Percentiles rank a stretch among this genome's conserved stretches.
phyloP scores from a whole-genome alignment of 2,113 vertebrate genomes.

The Zosterops hypoxanthus region DNA sequence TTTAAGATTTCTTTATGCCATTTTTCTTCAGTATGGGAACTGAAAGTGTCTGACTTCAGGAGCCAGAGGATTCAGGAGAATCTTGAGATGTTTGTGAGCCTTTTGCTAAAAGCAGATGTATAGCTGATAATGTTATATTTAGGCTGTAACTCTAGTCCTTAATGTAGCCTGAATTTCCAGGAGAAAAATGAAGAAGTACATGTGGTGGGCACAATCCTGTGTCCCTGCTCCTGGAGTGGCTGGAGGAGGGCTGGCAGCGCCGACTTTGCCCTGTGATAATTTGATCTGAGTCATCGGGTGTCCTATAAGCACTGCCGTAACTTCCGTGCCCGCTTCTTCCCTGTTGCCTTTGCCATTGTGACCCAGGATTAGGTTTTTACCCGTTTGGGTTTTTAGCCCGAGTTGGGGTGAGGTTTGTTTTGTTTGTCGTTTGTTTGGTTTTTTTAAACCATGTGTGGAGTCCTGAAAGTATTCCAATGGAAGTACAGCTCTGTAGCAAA shows the following conservation, averaged over 20 bases:
- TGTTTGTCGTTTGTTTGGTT: not conserved
- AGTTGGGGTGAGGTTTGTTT: not conserved
- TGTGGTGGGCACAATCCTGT: not conserved
- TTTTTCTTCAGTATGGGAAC: not conserved
- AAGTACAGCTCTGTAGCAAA: not conserved
- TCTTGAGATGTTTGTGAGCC: not conserved
- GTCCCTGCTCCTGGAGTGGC: not conserved
- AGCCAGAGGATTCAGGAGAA: not conserved
- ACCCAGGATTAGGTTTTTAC: not conserved
- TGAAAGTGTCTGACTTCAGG: not conserved
- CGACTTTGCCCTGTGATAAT: not conserved
- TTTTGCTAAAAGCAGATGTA: not conserved
- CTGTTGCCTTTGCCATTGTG: not conserved
- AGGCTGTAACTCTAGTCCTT: not conserved
- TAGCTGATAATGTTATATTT: not conserved
- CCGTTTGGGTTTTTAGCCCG: not conserved
- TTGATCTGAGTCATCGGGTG: not conserved
- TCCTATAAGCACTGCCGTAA: rapidly evolving
- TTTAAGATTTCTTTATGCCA: not conserved
- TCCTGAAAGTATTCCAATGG: rapidly evolving
- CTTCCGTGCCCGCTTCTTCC: not conserved
- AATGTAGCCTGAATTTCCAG: not conserved
- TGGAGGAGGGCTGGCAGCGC: not conserved
- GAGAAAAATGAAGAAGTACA: not conserved
- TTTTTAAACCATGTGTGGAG: not conserved